A percentile compares a stretch with the other conserved stretches of the same genome.
phyloP scores from a whole-genome alignment of 2,888 invertebrate genomes.

The Drosophila hamatofila region DNA sequence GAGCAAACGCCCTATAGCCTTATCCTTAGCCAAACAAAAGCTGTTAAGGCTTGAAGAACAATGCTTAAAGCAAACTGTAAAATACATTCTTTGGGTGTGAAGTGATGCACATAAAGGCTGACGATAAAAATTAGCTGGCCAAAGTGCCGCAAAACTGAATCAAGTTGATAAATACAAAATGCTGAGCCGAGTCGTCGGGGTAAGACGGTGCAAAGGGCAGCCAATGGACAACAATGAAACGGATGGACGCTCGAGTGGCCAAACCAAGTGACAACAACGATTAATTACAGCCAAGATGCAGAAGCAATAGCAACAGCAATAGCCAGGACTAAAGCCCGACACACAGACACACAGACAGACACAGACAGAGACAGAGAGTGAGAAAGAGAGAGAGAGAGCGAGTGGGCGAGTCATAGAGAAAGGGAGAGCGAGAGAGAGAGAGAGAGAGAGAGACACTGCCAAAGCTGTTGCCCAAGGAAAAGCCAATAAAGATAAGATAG shows the following conservation, averaged over 20 bases:
- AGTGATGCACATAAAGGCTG: conserved; percentile 63
- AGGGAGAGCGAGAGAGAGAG: neutral
- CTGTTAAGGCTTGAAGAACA: conserved; percentile 51
- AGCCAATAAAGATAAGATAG: conserved; percentile 34
- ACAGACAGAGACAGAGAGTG: neutral
- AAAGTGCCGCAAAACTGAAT: conserved; percentile 60
- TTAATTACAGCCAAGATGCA: conserved; percentile 64
- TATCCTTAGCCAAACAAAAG: conserved; percentile 17
- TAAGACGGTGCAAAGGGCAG: conserved; percentile 29
- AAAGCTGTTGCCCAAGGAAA: conserved; percentile 19
- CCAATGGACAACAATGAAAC: conserved; percentile 57
- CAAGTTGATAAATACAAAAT: conserved; percentile 61
- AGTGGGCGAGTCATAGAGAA: neutral
- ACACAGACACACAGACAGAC: neutral
- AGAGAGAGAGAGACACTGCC: neutral
- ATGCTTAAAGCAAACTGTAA: conserved; percentile 55
- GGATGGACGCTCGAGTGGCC: conserved; percentile 64
- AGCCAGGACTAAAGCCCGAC: conserved; percentile 1
- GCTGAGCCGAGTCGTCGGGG: conserved; percentile 18
- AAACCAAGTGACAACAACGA: conserved; percentile 67
- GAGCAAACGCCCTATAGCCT: neutral
- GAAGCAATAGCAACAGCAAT: conserved; percentile 31
- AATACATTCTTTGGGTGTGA: conserved; percentile 58
- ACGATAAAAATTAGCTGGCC: conserved; percentile 59
- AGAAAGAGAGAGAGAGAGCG: neutral